Evolutionary conservation across 2,888 invertebrate species (phyloP).

Genomic region (Axea sp.): DNA sequence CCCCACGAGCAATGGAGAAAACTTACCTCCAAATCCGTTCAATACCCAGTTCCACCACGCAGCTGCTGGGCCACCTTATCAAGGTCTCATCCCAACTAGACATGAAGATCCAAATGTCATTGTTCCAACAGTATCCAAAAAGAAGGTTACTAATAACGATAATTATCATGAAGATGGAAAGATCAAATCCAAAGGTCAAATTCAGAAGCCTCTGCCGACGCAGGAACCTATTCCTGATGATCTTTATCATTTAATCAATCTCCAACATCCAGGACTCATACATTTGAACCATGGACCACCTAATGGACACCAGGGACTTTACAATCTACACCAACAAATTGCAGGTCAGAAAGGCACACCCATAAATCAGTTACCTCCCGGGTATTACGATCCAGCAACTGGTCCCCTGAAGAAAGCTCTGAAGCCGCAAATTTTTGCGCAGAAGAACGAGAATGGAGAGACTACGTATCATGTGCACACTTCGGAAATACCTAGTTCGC

Average conservation of each 20-base stretch:
- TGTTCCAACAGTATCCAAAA: slow-evolving; percentile 62
- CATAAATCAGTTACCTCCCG: slow-evolving; percentile 65
- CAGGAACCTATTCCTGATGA: slow-evolving; percentile 72
- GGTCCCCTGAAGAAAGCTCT: slow-evolving; percentile 71
- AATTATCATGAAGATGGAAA: slow-evolving; percentile 61
- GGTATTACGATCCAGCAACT: slow-evolving; percentile 67
- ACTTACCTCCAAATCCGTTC: too few relatives aligned
- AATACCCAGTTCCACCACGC: too few relatives aligned
- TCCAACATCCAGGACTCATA: slow-evolving; percentile 74
- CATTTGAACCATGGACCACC: slow-evolving; percentile 71
- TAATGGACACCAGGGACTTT: slow-evolving; percentile 70
- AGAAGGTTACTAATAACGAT: slow-evolving; percentile 67
- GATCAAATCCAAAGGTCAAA: slow-evolving; percentile 64
- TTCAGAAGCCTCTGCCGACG: slow-evolving; percentile 60
- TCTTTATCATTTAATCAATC: slow-evolving; percentile 73
- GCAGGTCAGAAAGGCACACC: slow-evolving; percentile 67
- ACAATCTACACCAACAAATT: slow-evolving; percentile 74
- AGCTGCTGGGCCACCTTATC: too few relatives aligned
- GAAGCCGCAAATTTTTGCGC: slow-evolving; percentile 73
- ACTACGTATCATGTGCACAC: slow-evolving; percentile 76
- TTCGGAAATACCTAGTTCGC: slow-evolving; percentile 73
- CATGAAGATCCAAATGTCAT: slow-evolving; percentile 71
- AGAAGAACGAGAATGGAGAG: slow-evolving; percentile 75
- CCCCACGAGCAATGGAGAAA: too few relatives aligned
- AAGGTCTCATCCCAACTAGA: slow-evolving; percentile 62